Evolutionary conservation across 2,113 vertebrate genomes (phyloP).

Genomic region (Sylvilagus bachmani): DNA sequence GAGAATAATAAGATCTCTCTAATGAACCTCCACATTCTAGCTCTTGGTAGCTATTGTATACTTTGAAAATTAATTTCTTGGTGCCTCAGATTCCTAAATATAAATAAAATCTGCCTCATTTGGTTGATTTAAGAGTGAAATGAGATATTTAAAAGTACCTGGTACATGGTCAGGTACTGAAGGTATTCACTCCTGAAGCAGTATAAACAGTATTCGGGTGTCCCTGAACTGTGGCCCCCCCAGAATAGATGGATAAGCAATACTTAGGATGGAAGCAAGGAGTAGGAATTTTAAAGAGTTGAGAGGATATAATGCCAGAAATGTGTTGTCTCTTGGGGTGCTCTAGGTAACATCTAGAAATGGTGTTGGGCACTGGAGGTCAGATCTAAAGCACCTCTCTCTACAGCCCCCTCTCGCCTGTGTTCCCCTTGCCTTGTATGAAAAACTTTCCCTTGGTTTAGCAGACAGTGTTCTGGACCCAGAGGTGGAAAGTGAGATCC

Average conservation of each 20-base stretch:
- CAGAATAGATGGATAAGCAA: not conserved
- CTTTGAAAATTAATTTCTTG: constrained; percentile 7
- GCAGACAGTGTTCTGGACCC: too few species aligned
- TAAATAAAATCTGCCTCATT: constrained; percentile 34
- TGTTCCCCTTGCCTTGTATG: too few species aligned
- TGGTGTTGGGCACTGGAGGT: too few species aligned
- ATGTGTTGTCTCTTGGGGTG: not conserved
- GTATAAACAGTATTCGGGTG: not conserved
- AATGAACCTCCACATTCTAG: not conserved
- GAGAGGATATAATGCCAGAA: not conserved
- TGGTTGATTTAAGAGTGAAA: not conserved
- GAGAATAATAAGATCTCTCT: not conserved
- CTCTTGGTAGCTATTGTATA: not conserved
- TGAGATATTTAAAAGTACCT: not conserved
- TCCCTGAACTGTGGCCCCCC: not conserved
- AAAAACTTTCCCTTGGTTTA: too few species aligned
- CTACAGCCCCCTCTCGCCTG: too few species aligned
- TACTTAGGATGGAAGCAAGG: not conserved
- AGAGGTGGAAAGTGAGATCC: too few species aligned
- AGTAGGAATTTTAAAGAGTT: not conserved
- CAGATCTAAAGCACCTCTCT: too few species aligned
- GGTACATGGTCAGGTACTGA: not conserved
- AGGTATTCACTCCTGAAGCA: not conserved
- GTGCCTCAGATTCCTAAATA: constrained; percentile 33
- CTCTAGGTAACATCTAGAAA: too few species aligned